Percentiles rank a stretch among this genome's conserved stretches.
phyloP scores from a whole-genome alignment of 92 coral and sea anemone species.

The Zoanthus sansibaricus region DNA sequence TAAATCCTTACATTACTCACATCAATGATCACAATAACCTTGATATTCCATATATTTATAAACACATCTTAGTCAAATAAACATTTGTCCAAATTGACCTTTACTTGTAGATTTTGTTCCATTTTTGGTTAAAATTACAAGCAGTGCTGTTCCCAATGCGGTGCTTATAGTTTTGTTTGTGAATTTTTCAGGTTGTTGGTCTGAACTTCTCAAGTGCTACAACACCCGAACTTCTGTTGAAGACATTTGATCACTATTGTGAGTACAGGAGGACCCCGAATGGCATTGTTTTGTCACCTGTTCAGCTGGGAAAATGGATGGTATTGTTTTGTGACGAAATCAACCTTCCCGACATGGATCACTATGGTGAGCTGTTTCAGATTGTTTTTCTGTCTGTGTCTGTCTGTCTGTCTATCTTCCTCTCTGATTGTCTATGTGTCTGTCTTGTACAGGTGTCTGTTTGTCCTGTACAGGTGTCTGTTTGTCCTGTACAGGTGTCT shows the following conservation, averaged over 20 bases:
- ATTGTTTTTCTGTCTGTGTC: background rate
- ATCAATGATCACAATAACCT: no score
- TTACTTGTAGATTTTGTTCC: background rate
- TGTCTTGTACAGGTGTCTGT: background rate
- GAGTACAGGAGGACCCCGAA: constrained; percentile 98
- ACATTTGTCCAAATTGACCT: no score
- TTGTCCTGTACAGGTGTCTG: background rate
- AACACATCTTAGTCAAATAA: no score
- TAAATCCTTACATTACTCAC: no score
- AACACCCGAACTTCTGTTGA: constrained; percentile 94
- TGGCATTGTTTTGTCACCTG: constrained; percentile 98
- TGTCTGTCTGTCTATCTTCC: background rate
- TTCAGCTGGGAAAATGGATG: constrained; percentile 99
- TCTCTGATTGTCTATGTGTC: background rate
- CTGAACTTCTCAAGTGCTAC: constrained; percentile 99
- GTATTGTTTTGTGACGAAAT: constrained; percentile 99
- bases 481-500: background rate
- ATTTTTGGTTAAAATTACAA: background rate
- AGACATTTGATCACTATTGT: constrained; percentile 99
- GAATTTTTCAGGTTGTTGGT: constrained; percentile 86
- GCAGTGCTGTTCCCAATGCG: background rate
- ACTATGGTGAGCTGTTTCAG: constrained; percentile 73
- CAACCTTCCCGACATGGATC: constrained; percentile 98
- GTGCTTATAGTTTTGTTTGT: background rate
- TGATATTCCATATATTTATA: no score